These are phyloP conservation scores for Acropora yongei DNA, from an alignment of 64 coral and sea anemone species.

Conservation along the genomic window DNA sequence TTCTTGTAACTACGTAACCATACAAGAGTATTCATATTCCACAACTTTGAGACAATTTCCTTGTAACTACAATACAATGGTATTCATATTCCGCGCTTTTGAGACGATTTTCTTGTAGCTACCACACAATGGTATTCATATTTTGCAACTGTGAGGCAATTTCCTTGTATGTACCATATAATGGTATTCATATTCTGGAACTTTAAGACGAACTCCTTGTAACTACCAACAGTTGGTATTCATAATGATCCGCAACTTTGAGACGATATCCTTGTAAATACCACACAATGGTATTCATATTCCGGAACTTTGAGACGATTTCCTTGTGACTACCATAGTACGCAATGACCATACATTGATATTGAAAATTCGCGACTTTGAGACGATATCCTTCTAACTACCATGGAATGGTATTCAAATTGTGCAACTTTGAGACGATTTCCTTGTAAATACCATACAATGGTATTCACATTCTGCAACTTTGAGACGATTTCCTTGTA, in stretches of 20 bases:
- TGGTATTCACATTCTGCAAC: too few species aligned
- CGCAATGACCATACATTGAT: too few species aligned
- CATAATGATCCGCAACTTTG: not conserved
- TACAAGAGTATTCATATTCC: not conserved
- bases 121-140: not conserved
- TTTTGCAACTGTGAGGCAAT: not conserved
- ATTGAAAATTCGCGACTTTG: too few species aligned
- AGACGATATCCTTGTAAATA: not conserved
- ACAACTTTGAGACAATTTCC: not conserved
- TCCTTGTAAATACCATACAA: too few species aligned
- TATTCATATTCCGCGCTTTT: not conserved
- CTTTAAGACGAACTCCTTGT: not conserved
- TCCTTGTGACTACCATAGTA: not conserved
- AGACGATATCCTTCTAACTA: too few species aligned
- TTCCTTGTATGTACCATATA: not conserved
- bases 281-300: not conserved
- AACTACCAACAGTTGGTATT: not conserved
- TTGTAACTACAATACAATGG: not conserved
- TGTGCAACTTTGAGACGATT: too few species aligned
- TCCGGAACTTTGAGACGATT: not conserved
- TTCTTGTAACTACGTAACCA: too few species aligned
- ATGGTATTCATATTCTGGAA: not conserved
- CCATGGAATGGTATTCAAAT: too few species aligned
- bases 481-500: too few species aligned
- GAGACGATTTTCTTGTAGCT: not conserved